A percentile compares a stretch with the other conserved stretches of the same genome.
These are phyloP conservation scores for Steinernema scapterisci DNA, from an alignment of 2,888 invertebrate species.

Conservation along the genomic window DNA sequence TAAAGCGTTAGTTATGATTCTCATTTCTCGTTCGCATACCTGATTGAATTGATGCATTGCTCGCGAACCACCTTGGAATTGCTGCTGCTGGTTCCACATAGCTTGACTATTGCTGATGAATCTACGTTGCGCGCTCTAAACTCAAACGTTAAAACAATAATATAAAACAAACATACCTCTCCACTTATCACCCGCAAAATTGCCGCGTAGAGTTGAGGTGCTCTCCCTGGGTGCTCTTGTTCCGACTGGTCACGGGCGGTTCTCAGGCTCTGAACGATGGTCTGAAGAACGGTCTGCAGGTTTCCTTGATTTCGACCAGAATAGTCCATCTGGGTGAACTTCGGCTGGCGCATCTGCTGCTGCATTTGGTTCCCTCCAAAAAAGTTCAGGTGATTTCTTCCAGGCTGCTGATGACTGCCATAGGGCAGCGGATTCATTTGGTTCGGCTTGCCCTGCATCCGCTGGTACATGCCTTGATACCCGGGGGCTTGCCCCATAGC, in stretches of 20 bases:
- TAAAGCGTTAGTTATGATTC: not conserved
- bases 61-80: slow-evolving; percentile 10
- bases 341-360: slow-evolving; percentile 64
- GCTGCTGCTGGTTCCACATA: slow-evolving; percentile 34
- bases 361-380: slow-evolving; percentile 14
- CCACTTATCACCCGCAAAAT: slow-evolving; percentile 76
- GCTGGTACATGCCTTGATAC: slow-evolving; percentile 41
- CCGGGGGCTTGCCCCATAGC: not conserved
- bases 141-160: not conserved
- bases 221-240: slow-evolving; percentile 88
- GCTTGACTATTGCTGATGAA: no score
- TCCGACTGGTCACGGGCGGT: slow-evolving; percentile 72
- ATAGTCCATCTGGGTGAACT: slow-evolving; percentile 5
- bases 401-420: slow-evolving; percentile 38
- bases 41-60: slow-evolving; percentile 3
- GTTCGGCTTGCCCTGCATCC: slow-evolving; percentile 49
- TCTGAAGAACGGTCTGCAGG: slow-evolving; percentile 7
- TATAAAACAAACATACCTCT: not conserved
- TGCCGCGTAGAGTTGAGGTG: slow-evolving; percentile 92
- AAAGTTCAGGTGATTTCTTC: slow-evolving; percentile 27
- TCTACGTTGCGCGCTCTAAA: no score
- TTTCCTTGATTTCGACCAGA: not conserved
- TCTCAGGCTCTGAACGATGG: slow-evolving; percentile 33
- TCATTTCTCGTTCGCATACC: not conserved
- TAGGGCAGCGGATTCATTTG: slow-evolving; percentile 60